A percentile compares a stretch with the other conserved stretches of the same genome.
phyloP scores from a whole-genome alignment of 2,113 vertebrate genomes.

The Stigmatopora nigra region DNA sequence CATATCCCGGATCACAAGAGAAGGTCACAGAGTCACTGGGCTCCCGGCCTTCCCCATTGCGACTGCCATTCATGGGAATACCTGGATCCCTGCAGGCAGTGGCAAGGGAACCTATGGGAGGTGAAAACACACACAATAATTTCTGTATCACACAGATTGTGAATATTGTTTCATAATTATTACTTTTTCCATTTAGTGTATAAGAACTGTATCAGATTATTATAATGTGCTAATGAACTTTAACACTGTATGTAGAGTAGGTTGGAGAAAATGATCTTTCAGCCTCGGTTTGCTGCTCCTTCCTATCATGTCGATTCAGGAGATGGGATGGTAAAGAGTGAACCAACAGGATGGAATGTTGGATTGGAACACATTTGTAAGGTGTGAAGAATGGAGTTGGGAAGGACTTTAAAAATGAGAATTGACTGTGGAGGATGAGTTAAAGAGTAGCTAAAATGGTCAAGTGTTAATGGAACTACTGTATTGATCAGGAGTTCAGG shows the following conservation, averaged over 20 bases:
- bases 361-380: not conserved
- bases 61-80: slow-evolving; percentile 95
- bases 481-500: too few species aligned
- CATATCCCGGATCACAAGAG: slow-evolving; percentile 94
- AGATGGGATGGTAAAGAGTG: not conserved
- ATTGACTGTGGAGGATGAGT: not conserved
- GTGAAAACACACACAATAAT: slow-evolving; percentile 4
- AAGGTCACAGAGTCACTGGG: slow-evolving; percentile 92
- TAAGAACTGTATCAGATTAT: not conserved
- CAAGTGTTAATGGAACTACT: too few species aligned
- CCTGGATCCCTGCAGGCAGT: slow-evolving; percentile 86
- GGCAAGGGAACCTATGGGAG: slow-evolving; percentile 82
- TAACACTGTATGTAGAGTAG: too few species aligned
- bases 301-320: not conserved
- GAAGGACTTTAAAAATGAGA: not conserved
- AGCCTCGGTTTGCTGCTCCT: not conserved
- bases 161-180: not conserved
- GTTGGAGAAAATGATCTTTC: not conserved
- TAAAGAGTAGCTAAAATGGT: too few species aligned
- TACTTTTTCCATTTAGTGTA: not conserved
- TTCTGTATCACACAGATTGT: not conserved
- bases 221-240: too few species aligned
- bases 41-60: slow-evolving; percentile 92
- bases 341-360: not conserved
- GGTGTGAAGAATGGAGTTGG: not conserved